Evolutionary conservation across 2,888 invertebrate species (phyloP).

Genomic region (Sicus ferrugineus): DNA sequence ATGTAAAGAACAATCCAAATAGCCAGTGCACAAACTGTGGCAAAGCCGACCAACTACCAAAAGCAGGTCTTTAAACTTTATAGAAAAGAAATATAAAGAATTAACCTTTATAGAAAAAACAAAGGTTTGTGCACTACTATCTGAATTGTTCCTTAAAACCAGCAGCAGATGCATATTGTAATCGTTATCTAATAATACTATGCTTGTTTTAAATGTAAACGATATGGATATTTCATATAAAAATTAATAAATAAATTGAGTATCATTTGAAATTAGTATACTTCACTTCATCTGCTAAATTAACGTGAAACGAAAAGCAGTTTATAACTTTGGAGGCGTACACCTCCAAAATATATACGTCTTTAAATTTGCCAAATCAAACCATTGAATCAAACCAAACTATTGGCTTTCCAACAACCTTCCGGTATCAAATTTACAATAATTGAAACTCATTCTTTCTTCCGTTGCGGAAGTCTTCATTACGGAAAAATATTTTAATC

Average conservation of each 20-base stretch:
- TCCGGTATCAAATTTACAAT: too few relatives aligned
- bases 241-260: slow-evolving; percentile 37
- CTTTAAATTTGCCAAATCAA: too few relatives aligned
- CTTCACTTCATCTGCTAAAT: too few relatives aligned
- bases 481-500: too few relatives aligned
- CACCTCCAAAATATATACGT: too few relatives aligned
- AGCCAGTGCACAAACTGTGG: neutral
- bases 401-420: too few relatives aligned
- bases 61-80: slow-evolving; percentile 19
- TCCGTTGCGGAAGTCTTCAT: too few relatives aligned
- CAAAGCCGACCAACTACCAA: neutral
- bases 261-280: slow-evolving; percentile 27
- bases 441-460: too few relatives aligned
- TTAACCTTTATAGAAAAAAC: neutral
- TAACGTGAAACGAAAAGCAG: neutral
- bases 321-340: too few relatives aligned
- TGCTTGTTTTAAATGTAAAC: slow-evolving; percentile 41
- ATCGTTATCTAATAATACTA: slow-evolving; percentile 38
- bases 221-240: slow-evolving; percentile 39
- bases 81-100: neutral
- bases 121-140: slow-evolving; percentile 10
- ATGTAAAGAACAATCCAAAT: neutral
- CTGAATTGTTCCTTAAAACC: slow-evolving; percentile 25
- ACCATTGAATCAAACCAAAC: too few relatives aligned
- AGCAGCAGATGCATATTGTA: slow-evolving; percentile 34